Conservation (phyloP, 2,797 vertebrate genomes). For the Lutjanus campechanus region DNA sequence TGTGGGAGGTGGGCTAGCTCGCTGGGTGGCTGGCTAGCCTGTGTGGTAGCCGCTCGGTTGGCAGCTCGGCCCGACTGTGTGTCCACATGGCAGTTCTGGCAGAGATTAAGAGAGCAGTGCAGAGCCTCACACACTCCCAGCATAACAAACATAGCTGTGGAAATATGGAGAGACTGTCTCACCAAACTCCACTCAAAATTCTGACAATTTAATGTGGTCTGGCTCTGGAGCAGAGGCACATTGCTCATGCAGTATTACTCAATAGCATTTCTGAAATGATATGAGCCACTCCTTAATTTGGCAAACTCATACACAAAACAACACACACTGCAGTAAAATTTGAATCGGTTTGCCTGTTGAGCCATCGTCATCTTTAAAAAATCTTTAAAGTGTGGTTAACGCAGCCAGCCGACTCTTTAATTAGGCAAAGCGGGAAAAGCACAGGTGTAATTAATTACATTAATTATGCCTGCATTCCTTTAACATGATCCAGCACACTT, state of each 20-base stretch:
- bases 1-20: slow-evolving; percentile 35
- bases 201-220: slow-evolving; percentile 47
- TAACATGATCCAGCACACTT: neutral
- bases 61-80: slow-evolving; percentile 55
- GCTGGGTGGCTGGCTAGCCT: slow-evolving; percentile 58
- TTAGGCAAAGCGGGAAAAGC: neutral
- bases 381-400: neutral
- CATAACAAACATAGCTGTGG: slow-evolving; percentile 47
- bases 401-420: neutral
- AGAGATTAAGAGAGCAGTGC: slow-evolving; percentile 23
- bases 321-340: neutral
- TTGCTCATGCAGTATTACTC: slow-evolving; percentile 25
- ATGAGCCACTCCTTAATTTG: slow-evolving; percentile 31
- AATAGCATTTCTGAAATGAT: slow-evolving; percentile 30
- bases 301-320: neutral
- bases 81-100: slow-evolving; percentile 70
- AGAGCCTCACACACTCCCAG: slow-evolving; percentile 28
- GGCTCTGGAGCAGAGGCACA: slow-evolving; percentile 25
- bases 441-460: slow-evolving; percentile 6
- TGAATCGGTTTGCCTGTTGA: neutral
- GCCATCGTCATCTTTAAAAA: neutral
- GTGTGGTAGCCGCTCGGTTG: slow-evolving; percentile 44
- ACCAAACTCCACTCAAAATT: slow-evolving; percentile 31
- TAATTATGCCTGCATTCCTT: slow-evolving; percentile 6
- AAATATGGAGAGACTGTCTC: slow-evolving; percentile 36